Evolutionary conservation across 1,140 invertebrate species (phyloP).

Genomic region (Eupristina koningsbergeri): DNA sequence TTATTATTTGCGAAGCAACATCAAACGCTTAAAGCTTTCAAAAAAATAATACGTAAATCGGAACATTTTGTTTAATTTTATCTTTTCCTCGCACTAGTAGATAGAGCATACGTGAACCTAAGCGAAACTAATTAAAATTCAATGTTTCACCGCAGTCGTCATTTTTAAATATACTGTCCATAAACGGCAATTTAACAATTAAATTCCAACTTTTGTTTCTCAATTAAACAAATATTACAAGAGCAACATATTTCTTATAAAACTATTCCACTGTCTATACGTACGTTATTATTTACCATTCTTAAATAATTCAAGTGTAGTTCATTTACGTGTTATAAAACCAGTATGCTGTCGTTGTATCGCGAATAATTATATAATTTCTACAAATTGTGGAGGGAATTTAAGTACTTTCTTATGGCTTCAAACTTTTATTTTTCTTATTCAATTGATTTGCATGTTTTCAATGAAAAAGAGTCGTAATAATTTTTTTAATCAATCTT

Average conservation of each 20-base stretch:
- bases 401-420: slow-evolving; percentile 42
- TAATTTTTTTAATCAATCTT: not conserved
- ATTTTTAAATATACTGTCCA: not conserved
- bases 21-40: slow-evolving; percentile 48
- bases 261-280: not conserved
- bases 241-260: slow-evolving; percentile 6
- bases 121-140: slow-evolving; percentile 44
- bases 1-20: slow-evolving; percentile 51
- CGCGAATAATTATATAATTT: slow-evolving; percentile 34
- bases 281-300: not conserved
- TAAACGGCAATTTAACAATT: not conserved
- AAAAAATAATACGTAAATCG: slow-evolving; percentile 44
- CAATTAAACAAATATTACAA: not conserved
- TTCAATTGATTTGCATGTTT: slow-evolving; percentile 4
- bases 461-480: not conserved
- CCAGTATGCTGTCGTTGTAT: slow-evolving; percentile 33
- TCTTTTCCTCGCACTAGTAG: not conserved
- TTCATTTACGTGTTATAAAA: slow-evolving; percentile 1
- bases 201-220: not conserved
- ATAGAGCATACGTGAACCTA: slow-evolving; percentile 33
- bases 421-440: not conserved
- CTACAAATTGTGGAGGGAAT: slow-evolving; percentile 41
- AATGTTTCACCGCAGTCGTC: slow-evolving; percentile 36
- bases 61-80: slow-evolving; percentile 27
- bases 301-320: not conserved